Evolutionary conservation across 30 jellyfish, hydroid and myxozoan species (phyloP).

Genomic region (Euphysa ruthae): DNA sequence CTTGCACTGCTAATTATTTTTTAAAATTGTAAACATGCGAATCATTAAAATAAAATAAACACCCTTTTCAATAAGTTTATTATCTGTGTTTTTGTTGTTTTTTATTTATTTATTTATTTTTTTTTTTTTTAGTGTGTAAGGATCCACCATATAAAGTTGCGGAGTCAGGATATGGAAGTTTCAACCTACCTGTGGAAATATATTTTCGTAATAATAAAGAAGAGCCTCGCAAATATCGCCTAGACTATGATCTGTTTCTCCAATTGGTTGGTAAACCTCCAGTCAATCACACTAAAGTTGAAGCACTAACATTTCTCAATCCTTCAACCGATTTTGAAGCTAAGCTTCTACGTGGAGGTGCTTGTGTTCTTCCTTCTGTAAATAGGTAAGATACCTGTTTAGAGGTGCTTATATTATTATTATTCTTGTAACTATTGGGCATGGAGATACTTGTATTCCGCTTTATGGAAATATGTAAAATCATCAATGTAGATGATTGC

Average conservation of each 20-base stretch:
- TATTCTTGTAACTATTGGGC: not conserved
- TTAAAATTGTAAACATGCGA: no score
- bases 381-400: slow-evolving; percentile 40
- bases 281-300: slow-evolving; percentile 71
- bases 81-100: not conserved
- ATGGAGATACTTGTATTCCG: no score
- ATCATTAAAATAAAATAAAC: no score
- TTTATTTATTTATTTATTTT: not conserved
- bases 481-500: no score
- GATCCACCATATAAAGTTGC: slow-evolving; percentile 95
- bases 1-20: no score
- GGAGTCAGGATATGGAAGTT: slow-evolving; percentile 95
- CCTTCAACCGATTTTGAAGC: slow-evolving; percentile 90
- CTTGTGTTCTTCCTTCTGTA: slow-evolving; percentile 60
- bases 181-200: slow-evolving; percentile 65
- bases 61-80: no score
- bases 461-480: no score
- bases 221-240: slow-evolving; percentile 80
- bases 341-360: slow-evolving; percentile 84
- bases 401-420: no score
- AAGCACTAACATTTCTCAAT: slow-evolving; percentile 69
- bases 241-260: slow-evolving; percentile 67
- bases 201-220: slow-evolving; percentile 79
- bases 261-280: slow-evolving; percentile 96
- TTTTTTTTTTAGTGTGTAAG: slow-evolving; percentile 55